These are phyloP conservation scores for Cryptotis parvus DNA, from an alignment of 2,113 vertebrate genomes.

Conservation along the genomic window DNA sequence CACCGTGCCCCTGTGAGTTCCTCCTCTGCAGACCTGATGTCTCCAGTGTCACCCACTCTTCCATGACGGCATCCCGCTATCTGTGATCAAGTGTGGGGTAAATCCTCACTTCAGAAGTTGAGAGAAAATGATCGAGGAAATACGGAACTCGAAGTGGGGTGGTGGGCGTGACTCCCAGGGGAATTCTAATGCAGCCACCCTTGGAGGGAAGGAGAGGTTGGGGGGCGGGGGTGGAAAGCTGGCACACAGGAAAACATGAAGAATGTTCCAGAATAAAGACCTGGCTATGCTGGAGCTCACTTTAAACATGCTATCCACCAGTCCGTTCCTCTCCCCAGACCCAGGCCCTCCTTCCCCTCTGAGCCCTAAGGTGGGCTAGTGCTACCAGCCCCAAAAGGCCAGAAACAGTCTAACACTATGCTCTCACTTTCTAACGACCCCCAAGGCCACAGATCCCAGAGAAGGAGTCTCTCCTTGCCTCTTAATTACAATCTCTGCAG, in stretches of 20 bases:
- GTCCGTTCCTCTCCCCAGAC: not conserved
- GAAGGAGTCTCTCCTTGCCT: not conserved
- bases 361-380: too few species aligned
- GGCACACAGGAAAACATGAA: not conserved
- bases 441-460: not conserved
- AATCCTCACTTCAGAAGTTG: not conserved
- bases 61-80: not conserved
- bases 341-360: not conserved
- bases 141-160: not conserved
- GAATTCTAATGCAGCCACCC: not conserved
- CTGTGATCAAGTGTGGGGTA: not conserved
- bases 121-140: not conserved
- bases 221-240: not conserved
- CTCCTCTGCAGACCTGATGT: not conserved
- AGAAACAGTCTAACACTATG: not conserved
- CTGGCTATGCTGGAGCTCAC: not conserved
- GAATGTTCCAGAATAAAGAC: not conserved
- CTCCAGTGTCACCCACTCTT: not conserved
- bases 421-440: not conserved
- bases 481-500: not conserved
- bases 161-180: not conserved
- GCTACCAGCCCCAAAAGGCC: not conserved
- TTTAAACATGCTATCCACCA: not conserved
- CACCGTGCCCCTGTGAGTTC: not conserved
- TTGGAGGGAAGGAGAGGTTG: not conserved